These are phyloP conservation scores for Rhopalosiphum padi DNA, from an alignment of 1,140 invertebrate species.

Conservation along the genomic window DNA sequence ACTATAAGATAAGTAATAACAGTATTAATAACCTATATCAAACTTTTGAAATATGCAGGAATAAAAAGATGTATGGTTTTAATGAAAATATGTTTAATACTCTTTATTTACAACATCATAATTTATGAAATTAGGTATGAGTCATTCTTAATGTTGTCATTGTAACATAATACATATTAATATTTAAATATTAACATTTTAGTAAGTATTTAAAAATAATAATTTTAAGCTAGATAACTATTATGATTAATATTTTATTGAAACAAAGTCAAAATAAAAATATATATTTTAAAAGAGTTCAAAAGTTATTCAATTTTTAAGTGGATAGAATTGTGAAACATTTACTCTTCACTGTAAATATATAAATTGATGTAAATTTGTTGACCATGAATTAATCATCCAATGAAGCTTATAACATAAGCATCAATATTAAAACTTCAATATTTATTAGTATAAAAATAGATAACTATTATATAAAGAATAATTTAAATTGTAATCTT, in stretches of 20 bases:
- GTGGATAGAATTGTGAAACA: constrained; percentile 1
- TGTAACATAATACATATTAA: not conserved
- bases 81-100: not conserved
- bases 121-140: not conserved
- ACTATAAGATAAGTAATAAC: not conserved
- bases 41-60: not conserved
- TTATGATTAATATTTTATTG: not conserved
- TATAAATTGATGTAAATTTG: not conserved
- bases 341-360: not conserved
- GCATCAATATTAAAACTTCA: not conserved
- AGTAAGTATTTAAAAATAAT: too few species aligned
- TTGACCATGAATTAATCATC: not conserved
- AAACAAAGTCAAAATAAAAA: not conserved
- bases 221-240: not conserved
- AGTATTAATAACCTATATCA: not conserved
- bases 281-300: not conserved
- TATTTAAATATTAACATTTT: too few species aligned
- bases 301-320: not conserved
- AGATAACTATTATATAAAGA: not conserved
- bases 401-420: not conserved
- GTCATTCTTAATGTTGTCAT: not conserved
- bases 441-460: not conserved
- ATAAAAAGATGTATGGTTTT: not conserved
- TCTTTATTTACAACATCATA: not conserved
- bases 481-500: not conserved